Conservation (phyloP, 2,888 invertebrate species). For the Caenorhabditis becei region DNA sequence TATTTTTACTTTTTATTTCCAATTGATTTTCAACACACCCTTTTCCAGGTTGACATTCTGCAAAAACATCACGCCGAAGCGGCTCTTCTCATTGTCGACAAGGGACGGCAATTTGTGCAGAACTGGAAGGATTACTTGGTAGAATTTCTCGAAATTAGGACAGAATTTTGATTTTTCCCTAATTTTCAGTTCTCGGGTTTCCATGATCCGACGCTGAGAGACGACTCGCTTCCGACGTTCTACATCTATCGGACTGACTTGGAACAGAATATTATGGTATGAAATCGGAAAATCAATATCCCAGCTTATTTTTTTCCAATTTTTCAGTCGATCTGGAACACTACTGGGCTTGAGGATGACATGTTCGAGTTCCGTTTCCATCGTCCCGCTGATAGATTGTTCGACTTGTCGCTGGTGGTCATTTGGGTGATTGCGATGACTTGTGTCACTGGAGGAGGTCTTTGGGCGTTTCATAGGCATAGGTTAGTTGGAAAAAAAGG, state of each 20-base stretch:
- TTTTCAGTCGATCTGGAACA: neutral
- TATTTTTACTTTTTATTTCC: too few species aligned
- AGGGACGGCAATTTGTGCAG: slow-evolving; percentile 56
- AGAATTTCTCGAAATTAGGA: too few species aligned
- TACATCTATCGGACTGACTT: slow-evolving; percentile 72
- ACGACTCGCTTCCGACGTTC: slow-evolving; percentile 68
- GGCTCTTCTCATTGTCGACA: slow-evolving; percentile 60
- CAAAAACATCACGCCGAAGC: slow-evolving; percentile 42
- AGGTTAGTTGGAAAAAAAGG: slow-evolving; percentile 28
- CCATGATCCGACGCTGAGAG: slow-evolving; percentile 74
- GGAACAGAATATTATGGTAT: slow-evolving; percentile 61
- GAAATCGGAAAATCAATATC: too few species aligned
- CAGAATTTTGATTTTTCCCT: neutral
- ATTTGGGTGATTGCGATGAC: slow-evolving; percentile 77
- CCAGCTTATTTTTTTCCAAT: too few species aligned
- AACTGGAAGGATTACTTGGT: slow-evolving; percentile 71
- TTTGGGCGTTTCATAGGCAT: slow-evolving; percentile 70
- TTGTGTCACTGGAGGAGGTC: slow-evolving; percentile 76
- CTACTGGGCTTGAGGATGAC: slow-evolving; percentile 6
- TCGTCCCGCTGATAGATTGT: slow-evolving; percentile 65
- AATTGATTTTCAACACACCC: too few species aligned
- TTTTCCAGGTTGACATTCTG: slow-evolving; percentile 58
- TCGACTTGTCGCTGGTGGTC: slow-evolving; percentile 74
- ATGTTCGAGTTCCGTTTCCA: slow-evolving; percentile 69
- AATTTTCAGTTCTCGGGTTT: slow-evolving; percentile 75